Base-by-base conservation (phyloP, 2,797 vertebrate genomes). In the Dryobates pubescens region DNA sequence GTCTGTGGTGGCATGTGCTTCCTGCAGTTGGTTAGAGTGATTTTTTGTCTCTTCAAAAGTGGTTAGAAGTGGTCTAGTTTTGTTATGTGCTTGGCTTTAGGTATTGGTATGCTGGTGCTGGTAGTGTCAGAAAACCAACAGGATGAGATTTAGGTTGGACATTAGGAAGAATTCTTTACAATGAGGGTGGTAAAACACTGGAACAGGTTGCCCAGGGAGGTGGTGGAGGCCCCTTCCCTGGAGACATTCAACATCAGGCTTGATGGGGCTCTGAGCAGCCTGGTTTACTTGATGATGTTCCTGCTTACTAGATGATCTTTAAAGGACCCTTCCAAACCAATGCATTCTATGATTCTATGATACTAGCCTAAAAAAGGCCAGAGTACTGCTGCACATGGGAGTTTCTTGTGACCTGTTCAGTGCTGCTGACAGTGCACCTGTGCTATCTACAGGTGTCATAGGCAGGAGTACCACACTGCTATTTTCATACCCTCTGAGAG, bases 21-120 rank as follows among this genome's bases (percentile, higher is more conserved):
- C 79, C 85, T 92, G 53, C 43, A 77, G n/a, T 68, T 78, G 75
- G 67, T 85, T 20, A 75, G 57, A 71, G 53, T 92, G 8, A 85
- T 58, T 86, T 91, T 88, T 65, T 90, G 14, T 70, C 32, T 72
- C 90, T 90, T 90, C 74, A 77, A 32, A 92, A 90, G 70, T 51
- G 53, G 54, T 89, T 80, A 82, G 87, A 78, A 90, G 34, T 62
- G 73, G 61, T 38, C 41, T 32, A 43, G 43, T 73, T 81, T 89
- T 93, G n/a, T 83, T 53, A 11, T 17, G 19, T 74, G 43, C 47
- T 89, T 85, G 53, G 51, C n/a, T 87, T 86, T 87, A 73, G 32
- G 30, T 89, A 32, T 82, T 81, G 72, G 68, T 70, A 30, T 83
- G 41, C 54, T 76, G 49, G 58, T 7, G 15, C 45, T 83, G 70